A percentile compares a stretch with the other conserved stretches of the same genome.
Conservation (phyloP, 1,140 invertebrate genomes). For the Uloborus diversus region DNA sequence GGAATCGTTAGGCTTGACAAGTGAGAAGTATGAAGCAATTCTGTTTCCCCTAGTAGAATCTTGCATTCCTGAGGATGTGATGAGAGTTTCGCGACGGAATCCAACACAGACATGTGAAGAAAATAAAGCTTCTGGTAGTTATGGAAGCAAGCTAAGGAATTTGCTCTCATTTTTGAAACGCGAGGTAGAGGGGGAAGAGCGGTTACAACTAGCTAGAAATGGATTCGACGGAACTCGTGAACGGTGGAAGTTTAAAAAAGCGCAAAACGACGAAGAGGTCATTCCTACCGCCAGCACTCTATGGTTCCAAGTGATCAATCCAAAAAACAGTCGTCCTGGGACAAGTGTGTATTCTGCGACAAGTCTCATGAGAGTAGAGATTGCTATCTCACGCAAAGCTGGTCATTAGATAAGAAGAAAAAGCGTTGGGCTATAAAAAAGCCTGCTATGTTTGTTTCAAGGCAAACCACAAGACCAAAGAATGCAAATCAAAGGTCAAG, state of each 20-base stretch:
- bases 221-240: background rate
- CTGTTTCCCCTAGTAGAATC: constrained; percentile 9
- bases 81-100: background rate
- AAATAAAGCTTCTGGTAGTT: too few relatives aligned
- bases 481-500: too few relatives aligned
- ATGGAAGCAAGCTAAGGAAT: too few relatives aligned
- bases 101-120: too few relatives aligned
- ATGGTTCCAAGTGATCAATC: background rate
- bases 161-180: background rate
- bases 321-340: too few relatives aligned
- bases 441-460: background rate
- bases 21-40: constrained; percentile 9
- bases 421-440: constrained; percentile 1
- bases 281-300: too few relatives aligned
- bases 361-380: too few relatives aligned
- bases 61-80: background rate
- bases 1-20: background rate
- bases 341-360: too few relatives aligned
- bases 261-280: background rate
- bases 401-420: constrained; percentile 12
- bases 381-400: too few relatives aligned
- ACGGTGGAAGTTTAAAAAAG: background rate
- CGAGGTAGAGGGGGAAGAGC: constrained; percentile 4
- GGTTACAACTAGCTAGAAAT: too few relatives aligned
- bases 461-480: too few relatives aligned